Conservation (phyloP, 2,797 vertebrate genomes). For the Todus mexicanus region DNA sequence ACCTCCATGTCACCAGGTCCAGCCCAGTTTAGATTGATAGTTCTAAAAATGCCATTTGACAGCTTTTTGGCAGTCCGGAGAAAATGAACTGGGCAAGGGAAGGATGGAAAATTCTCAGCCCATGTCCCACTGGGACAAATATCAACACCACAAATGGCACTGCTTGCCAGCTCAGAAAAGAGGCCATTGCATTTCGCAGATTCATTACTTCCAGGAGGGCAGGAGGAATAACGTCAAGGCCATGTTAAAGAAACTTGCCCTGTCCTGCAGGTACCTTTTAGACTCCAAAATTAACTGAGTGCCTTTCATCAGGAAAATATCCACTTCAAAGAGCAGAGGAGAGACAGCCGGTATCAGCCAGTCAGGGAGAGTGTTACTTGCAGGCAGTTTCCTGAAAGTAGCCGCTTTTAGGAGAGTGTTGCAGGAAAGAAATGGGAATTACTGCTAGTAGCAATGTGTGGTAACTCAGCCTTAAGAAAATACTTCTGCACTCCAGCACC, state of each 20-base stretch:
- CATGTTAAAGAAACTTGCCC: neutral
- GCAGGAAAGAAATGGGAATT: neutral
- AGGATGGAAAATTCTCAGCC: slow-evolving; percentile 44
- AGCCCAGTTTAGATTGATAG: neutral
- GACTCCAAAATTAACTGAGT: neutral
- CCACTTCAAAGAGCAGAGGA: neutral
- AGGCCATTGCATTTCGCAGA: slow-evolving; percentile 12
- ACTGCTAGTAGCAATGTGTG: neutral
- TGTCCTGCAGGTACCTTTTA: neutral
- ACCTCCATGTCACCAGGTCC: slow-evolving; percentile 12
- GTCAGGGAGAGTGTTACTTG: neutral
- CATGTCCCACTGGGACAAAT: slow-evolving; percentile 27
- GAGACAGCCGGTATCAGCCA: neutral
- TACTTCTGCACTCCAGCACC: neutral
- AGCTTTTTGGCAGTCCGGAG: slow-evolving; percentile 24
- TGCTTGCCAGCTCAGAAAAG: slow-evolving; percentile 28
- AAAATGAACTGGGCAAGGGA: slow-evolving; percentile 34
- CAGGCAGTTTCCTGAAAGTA: neutral
- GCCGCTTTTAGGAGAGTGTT: neutral
- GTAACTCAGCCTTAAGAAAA: neutral
- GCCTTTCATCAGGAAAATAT: neutral
- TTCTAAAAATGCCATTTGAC: slow-evolving; percentile 31
- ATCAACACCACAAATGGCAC: slow-evolving; percentile 19
- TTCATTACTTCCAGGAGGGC: neutral
- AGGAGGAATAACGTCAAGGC: neutral